Evolutionary conservation across 2,113 vertebrate species (phyloP).

Genomic region (Pedetes capensis): DNA sequence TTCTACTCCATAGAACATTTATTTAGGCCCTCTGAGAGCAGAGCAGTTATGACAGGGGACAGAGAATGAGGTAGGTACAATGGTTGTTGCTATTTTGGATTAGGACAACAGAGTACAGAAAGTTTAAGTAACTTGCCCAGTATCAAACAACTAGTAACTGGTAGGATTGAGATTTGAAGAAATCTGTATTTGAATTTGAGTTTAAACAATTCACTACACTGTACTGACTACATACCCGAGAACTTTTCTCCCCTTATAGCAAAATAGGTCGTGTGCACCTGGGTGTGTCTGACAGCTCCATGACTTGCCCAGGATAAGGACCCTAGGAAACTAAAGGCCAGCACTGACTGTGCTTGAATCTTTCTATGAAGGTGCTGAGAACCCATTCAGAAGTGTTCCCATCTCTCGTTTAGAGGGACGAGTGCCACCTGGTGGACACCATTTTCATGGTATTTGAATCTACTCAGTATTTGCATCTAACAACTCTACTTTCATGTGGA

Average conservation of each 20-base stretch:
- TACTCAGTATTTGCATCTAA: not conserved
- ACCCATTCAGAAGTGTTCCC: fast-evolving
- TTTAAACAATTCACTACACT: not conserved
- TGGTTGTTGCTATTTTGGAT: not conserved
- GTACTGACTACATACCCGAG: not conserved
- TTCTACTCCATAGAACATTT: not conserved
- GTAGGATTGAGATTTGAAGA: not conserved
- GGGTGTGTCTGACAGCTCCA: not conserved
- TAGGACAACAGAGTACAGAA: not conserved
- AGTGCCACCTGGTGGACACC: slow-evolving; percentile 66
- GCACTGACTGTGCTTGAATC: not conserved
- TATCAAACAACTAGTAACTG: not conserved
- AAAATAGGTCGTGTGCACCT: not conserved
- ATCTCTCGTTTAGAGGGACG: not conserved
- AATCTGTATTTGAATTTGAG: not conserved
- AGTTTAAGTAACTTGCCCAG: not conserved
- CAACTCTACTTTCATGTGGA: fast-evolving
- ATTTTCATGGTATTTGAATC: not conserved
- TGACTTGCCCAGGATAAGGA: not conserved
- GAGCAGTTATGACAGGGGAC: not conserved
- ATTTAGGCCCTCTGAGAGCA: not conserved
- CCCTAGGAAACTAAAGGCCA: not conserved
- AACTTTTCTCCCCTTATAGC: not conserved
- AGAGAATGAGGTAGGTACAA: not conserved
- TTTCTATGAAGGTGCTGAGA: not conserved